Evolutionary conservation across 2,797 vertebrate genomes (phyloP), one percentile per base, ranked within the genome.

Genomic region (Sebastes steindachneri): DNA sequence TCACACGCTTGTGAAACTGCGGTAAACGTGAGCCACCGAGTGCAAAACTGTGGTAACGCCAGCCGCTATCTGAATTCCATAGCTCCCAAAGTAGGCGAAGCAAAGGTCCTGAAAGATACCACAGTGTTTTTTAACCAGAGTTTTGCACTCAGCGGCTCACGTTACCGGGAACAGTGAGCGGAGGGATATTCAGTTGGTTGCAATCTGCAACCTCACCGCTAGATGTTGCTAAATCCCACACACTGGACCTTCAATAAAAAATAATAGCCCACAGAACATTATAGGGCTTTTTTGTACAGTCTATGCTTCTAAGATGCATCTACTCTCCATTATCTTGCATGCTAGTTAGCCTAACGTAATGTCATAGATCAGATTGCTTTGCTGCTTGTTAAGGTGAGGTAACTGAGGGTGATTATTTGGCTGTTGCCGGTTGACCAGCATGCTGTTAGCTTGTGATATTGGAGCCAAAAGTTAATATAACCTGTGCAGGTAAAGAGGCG

Each of bases 211-310:
- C 26, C 2, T 19, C 57, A 29, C 57, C 26, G 0, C 15, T 59
- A 28, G 57, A 29, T 59, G 57, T 0, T 9, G 19, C 57, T 19
- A 1, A 29, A 59, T 19, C 57, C 57, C 0, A 9, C 26, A n/a
- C 4, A 59, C 57, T 19, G 28, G 2, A 15, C 4, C 26, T 59
- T 10, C 0, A 25, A 15, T 15, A 1, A 8, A 29, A 70, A 53
- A 23, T 17, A 45, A 55, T 41, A 67, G 53, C 2, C 15, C 41
- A 45, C 15, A 48, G 0, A 41, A 69, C 0, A 26, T n/a, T 59
- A 11, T 1, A 15, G 3, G 15, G 0, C 1, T n/a, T 63, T 63
- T 19, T 63, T 63, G 37, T 1, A 0, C 2, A 14, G 15, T 51
- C 7, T 4, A 23, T 14, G 4, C 2, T 10, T 62, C 17, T 23